Conservation (phyloP, 2,797 vertebrate species). For the Phrynocephalus vlangalii region DNA sequence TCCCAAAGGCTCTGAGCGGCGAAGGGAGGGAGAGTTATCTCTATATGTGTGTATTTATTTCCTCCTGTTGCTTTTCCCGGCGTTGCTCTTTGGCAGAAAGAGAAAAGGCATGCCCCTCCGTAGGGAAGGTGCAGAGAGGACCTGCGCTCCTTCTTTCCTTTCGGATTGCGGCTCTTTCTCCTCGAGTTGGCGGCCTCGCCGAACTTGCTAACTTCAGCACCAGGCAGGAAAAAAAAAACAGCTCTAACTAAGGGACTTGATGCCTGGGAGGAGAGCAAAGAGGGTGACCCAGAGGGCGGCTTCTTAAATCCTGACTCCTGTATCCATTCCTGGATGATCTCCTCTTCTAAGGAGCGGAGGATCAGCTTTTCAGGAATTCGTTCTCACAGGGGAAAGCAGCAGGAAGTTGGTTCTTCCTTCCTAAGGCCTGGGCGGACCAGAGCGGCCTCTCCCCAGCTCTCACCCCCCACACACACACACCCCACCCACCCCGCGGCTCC, state of each 20-base stretch:
- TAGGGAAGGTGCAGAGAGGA: background rate
- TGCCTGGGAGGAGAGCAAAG: background rate
- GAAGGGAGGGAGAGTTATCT: too few relatives aligned
- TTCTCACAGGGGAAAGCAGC: too few relatives aligned
- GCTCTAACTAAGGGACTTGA: background rate
- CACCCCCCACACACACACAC: too few relatives aligned
- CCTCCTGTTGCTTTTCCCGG: background rate
- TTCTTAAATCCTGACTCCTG: background rate
- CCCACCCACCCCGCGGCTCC: background rate
- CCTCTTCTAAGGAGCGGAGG: background rate
- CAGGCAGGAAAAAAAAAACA: constrained; percentile 2
- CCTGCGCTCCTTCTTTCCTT: background rate
- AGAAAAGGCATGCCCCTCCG: too few relatives aligned
- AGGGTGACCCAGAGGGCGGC: background rate
- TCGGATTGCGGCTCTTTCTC: too few relatives aligned
- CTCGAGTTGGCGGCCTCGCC: background rate
- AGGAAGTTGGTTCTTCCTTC: too few relatives aligned
- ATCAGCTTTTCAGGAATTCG: background rate
- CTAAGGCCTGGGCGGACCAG: background rate
- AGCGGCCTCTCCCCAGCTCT: background rate
- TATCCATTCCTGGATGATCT: background rate
- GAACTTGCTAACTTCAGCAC: constrained; percentile 7
- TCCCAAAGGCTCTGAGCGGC: background rate
- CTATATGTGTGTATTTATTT: background rate
- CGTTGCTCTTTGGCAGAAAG: background rate